Evolutionary conservation across 2,888 invertebrate species (phyloP).

Genomic region (Anagyrus pseudococci): DNA sequence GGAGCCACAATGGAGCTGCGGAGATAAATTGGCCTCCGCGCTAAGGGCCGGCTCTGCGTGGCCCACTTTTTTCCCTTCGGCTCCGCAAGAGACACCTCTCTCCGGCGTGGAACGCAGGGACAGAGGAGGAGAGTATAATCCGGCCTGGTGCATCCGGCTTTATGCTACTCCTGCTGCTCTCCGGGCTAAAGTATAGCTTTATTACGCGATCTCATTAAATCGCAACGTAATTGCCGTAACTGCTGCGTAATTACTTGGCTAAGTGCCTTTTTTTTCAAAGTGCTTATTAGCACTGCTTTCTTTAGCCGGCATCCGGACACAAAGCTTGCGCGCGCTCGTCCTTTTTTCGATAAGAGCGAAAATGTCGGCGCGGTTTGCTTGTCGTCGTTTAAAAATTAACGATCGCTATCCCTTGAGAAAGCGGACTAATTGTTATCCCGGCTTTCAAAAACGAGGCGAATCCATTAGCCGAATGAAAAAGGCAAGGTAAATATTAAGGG

Average conservation of each 20-base stretch:
- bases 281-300: conserved; percentile 4
- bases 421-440: too few relatives aligned
- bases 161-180: background rate
- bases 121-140: too few relatives aligned
- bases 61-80: conserved; percentile 33
- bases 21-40: conserved; percentile 51
- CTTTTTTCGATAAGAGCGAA: background rate
- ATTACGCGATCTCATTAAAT: conserved; percentile 12
- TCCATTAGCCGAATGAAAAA: too few relatives aligned
- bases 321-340: background rate
- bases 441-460: too few relatives aligned
- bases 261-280: conserved; percentile 6
- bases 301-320: too few relatives aligned
- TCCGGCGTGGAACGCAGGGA: too few relatives aligned
- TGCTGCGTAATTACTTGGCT: conserved; percentile 2
- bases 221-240: conserved; percentile 8
- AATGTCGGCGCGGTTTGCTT: too few relatives aligned
- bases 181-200: background rate
- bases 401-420: too few relatives aligned
- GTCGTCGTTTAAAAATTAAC: too few relatives aligned
- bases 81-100: too few relatives aligned
- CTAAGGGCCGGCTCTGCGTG: conserved; percentile 26
- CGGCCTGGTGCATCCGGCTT: too few relatives aligned
- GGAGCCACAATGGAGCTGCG: conserved; percentile 41
- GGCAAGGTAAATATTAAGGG: too few relatives aligned